A percentile compares a stretch with the other conserved stretches of the same genome.
phyloP scores from a whole-genome alignment of 2,113 vertebrate genomes.

The Himantopus leucocephalus region DNA sequence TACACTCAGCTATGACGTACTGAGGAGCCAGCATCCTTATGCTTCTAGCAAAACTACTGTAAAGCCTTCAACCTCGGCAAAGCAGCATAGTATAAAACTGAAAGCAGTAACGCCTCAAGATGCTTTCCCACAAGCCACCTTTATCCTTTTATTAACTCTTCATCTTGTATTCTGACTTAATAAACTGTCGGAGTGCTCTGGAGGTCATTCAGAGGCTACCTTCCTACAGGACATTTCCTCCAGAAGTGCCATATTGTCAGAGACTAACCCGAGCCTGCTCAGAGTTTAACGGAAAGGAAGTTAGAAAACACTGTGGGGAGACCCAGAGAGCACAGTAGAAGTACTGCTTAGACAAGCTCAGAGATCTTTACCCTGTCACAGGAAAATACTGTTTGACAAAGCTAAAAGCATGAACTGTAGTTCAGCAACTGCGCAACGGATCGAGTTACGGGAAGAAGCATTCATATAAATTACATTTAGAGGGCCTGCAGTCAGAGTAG shows the following conservation, averaged over 20 bases:
- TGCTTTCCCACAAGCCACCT: not conserved
- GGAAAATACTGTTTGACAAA: not conserved
- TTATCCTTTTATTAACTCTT: not conserved
- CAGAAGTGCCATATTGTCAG: not conserved
- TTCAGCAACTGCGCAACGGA: not conserved
- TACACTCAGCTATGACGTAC: not conserved
- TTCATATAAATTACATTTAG: not conserved
- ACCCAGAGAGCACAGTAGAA: not conserved
- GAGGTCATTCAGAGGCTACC: not conserved
- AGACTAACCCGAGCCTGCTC: not conserved
- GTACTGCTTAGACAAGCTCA: not conserved
- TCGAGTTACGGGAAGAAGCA: not conserved
- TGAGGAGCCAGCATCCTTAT: not conserved
- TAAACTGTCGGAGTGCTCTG: not conserved
- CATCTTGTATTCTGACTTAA: not conserved
- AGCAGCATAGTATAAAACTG: not conserved
- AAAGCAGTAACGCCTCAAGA: not conserved
- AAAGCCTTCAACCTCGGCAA: not conserved
- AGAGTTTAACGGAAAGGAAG: not conserved
- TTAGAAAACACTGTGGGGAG: not conserved
- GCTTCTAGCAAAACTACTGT: not conserved
- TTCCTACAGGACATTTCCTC: not conserved
- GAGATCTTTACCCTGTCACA: not conserved
- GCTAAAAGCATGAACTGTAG: not conserved
- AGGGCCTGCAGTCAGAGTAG: not conserved